These are phyloP conservation scores for Drosophila barbarae DNA, from an alignment of 2,888 invertebrate species.

Conservation along the genomic window DNA sequence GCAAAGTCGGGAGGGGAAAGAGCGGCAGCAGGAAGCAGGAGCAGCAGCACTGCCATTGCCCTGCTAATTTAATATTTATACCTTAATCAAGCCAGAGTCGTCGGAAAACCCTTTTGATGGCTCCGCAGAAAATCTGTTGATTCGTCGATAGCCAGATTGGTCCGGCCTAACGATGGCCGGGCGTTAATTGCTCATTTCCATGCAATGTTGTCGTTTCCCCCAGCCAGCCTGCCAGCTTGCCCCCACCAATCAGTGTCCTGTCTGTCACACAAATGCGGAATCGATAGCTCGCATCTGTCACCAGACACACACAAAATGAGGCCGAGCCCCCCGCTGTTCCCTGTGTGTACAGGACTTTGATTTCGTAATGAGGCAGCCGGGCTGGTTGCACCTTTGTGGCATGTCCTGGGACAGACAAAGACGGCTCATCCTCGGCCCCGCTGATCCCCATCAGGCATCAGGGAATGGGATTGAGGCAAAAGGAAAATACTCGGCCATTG, in stretches of 20 bases:
- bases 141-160: slow-evolving; percentile 36
- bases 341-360: slow-evolving; percentile 64
- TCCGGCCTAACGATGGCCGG: slow-evolving; percentile 47
- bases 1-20: slow-evolving; percentile 6
- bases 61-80: slow-evolving; percentile 73
- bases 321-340: background rate
- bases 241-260: slow-evolving; percentile 26
- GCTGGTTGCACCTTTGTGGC: slow-evolving; percentile 60
- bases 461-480: slow-evolving; percentile 7
- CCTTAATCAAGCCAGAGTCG: slow-evolving; percentile 65
- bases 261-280: slow-evolving; percentile 65
- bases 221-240: background rate
- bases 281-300: slow-evolving; percentile 70
- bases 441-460: slow-evolving; percentile 2
- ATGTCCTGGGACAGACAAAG: slow-evolving; percentile 21
- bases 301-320: slow-evolving; percentile 29
- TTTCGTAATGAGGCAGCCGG: slow-evolving; percentile 66
- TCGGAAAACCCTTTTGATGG: slow-evolving; percentile 50
- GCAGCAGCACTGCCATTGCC: background rate
- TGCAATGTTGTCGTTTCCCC: slow-evolving; percentile 58
- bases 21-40: background rate
- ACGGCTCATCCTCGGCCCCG: slow-evolving; percentile 4
- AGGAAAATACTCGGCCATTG: slow-evolving; percentile 37
- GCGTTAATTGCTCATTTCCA: slow-evolving; percentile 74
- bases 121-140: slow-evolving; percentile 59